phyloP scores from a whole-genome alignment of 2,113 vertebrate genomes.

The Lucifuga dentata region DNA sequence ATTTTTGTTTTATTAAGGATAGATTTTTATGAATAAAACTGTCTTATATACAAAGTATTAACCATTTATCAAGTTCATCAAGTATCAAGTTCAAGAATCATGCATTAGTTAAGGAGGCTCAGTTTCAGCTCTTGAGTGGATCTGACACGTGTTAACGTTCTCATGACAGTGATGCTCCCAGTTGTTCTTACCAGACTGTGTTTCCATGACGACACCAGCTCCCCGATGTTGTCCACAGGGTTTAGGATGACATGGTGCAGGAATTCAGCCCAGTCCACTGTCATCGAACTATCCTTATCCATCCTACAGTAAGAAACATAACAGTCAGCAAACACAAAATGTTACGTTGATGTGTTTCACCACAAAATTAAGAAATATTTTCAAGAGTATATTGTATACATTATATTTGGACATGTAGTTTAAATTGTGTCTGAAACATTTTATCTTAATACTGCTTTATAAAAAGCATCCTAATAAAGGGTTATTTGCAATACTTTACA shows the following conservation, averaged over 20 bases:
- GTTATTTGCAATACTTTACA: no score
- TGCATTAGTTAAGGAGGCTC: no score
- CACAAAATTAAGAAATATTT: not conserved
- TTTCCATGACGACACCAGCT: conserved; percentile 83
- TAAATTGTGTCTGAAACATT: not conserved
- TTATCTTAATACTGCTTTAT: not conserved
- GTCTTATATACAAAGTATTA: no score
- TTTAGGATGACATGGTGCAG: conserved; percentile 81
- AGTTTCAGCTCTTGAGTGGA: not conserved
- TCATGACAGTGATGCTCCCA: not conserved
- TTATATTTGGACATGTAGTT: not conserved
- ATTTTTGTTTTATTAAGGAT: no score
- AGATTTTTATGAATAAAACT: no score
- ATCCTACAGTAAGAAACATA: conserved; percentile 69
- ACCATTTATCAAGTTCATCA: no score
- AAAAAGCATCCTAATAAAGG: no score
- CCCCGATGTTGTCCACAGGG: conserved; percentile 77
- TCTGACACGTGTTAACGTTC: no score
- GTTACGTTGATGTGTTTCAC: not conserved
- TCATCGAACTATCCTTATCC: conserved; percentile 82
- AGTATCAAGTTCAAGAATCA: no score
- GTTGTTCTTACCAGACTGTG: conserved; percentile 73
- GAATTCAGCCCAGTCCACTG: conserved; percentile 82
- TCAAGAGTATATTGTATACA: no score
- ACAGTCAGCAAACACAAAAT: not conserved